phyloP scores from a whole-genome alignment of 2,113 vertebrate genomes.

The Myotis davidii region DNA sequence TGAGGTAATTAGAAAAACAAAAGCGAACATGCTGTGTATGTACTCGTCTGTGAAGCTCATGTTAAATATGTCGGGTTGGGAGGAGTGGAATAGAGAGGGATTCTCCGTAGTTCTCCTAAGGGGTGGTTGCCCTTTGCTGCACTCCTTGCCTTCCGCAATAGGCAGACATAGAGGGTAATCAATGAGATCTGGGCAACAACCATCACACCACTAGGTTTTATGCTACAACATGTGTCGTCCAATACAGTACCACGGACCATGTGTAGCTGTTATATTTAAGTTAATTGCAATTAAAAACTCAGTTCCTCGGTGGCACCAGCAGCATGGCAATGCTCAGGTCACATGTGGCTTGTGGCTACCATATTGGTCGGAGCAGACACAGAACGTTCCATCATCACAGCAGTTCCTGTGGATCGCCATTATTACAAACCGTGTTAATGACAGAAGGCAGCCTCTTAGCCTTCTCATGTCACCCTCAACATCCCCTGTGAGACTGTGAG shows the following conservation, averaged over 20 bases:
- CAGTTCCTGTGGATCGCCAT: neutral
- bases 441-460: neutral
- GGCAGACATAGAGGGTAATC: neutral
- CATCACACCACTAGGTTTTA: neutral
- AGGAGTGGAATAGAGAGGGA: neutral
- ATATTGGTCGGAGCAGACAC: neutral
- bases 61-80: neutral
- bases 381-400: neutral
- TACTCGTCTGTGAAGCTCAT: neutral
- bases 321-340: neutral
- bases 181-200: neutral
- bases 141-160: neutral
- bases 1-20: neutral
- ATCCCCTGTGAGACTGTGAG: neutral
- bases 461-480: neutral
- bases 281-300: slow-evolving; percentile 12
- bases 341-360: neutral
- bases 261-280: neutral
- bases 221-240: neutral
- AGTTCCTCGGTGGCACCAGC: neutral
- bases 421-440: neutral
- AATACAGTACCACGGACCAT: neutral
- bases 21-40: neutral
- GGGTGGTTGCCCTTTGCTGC: neutral
- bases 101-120: neutral